Conservation (phyloP, 2,888 invertebrate genomes). For the Epirrita christyi region DNA sequence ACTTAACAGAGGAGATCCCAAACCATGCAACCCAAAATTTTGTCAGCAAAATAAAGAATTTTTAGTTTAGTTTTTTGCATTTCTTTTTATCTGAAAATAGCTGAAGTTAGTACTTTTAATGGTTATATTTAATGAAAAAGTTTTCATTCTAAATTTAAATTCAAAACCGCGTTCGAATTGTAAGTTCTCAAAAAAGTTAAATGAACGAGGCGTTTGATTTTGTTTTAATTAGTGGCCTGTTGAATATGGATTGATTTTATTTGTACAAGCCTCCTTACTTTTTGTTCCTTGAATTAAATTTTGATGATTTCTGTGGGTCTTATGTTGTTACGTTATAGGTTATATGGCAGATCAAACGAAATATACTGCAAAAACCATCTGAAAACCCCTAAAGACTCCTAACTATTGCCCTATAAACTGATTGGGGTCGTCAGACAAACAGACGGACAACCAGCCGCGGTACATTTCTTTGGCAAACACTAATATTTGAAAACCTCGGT, state of each 20-base stretch:
- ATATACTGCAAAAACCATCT: conserved; percentile 1
- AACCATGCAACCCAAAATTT: no score
- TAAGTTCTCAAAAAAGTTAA: conserved; percentile 17
- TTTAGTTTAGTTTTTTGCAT: no score
- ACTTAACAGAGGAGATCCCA: no score
- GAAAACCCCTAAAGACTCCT: conserved; percentile 4
- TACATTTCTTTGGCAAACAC: conserved; percentile 81
- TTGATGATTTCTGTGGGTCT: background rate
- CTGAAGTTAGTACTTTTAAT: no score
- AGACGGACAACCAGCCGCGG: conserved; percentile 45
- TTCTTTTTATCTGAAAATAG: no score
- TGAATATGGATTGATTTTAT: conserved; percentile 14
- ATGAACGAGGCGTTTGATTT: conserved; percentile 26
- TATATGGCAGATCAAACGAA: background rate
- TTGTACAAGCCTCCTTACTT: no score
- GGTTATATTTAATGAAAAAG: no score
- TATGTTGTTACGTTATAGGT: no score
- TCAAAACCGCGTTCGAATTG: background rate
- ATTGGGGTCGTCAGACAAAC: conserved; percentile 55
- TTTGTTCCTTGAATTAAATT: conserved; percentile 6
- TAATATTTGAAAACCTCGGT: conserved; percentile 77
- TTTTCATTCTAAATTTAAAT: background rate
- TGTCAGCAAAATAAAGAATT: no score
- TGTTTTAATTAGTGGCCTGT: conserved; percentile 25
- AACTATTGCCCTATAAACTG: conserved; percentile 37